Evolutionary conservation across 2,797 vertebrate species (phyloP).

Genomic region (Pagetopsis macropterus): DNA sequence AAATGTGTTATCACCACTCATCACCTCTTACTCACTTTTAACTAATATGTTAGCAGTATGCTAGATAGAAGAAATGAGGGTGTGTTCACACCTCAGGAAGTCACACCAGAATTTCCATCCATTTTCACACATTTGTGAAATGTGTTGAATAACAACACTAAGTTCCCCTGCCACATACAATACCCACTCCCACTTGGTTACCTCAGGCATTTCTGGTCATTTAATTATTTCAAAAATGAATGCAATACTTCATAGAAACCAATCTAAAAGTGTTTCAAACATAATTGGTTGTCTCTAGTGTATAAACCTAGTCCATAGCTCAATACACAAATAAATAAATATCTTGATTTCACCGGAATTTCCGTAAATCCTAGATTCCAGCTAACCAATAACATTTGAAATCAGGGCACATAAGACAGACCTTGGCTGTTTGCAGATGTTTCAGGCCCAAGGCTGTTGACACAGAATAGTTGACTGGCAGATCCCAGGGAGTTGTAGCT

Average conservation of each 20-base stretch:
- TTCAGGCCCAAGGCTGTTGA: background rate
- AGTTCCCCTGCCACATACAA: too few species aligned
- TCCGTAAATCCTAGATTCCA: background rate
- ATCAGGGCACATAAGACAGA: background rate
- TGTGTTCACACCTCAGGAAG: too few species aligned
- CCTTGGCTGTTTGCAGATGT: background rate
- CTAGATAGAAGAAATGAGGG: too few species aligned
- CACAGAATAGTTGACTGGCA: background rate
- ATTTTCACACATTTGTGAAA: too few species aligned
- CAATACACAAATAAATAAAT: too few species aligned
- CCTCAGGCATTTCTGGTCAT: background rate
- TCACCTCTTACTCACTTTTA: background rate
- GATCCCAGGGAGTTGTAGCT: constrained; percentile 19
- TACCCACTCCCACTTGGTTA: too few species aligned
- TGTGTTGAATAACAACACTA: too few species aligned
- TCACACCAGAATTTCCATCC: too few species aligned
- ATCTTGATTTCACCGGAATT: background rate
- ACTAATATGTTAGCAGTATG: too few species aligned
- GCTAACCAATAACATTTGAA: background rate
- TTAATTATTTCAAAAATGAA: background rate
- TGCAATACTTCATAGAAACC: background rate
- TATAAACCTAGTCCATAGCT: background rate
- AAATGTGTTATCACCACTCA: background rate
- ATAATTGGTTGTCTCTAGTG: background rate
- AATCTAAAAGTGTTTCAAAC: background rate